Conservation (phyloP, 1,140 invertebrate species). For the Zaprionus nigranus region DNA sequence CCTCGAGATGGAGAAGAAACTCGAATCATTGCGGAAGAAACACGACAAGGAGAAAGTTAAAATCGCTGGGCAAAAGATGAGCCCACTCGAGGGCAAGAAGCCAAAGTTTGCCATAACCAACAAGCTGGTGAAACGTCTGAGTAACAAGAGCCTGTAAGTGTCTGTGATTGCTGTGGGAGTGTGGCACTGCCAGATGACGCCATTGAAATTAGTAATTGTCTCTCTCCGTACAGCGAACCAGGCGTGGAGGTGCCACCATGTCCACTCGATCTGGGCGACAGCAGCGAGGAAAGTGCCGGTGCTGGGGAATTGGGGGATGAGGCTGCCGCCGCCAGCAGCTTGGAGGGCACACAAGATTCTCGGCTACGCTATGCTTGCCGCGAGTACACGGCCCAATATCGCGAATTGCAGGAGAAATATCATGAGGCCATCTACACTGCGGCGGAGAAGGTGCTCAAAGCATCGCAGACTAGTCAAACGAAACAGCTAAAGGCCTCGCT, state of each 20-base stretch:
- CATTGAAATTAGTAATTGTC: constrained; percentile 80
- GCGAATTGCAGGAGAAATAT: constrained; percentile 93
- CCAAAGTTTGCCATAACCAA: constrained; percentile 90
- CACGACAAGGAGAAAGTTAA: constrained; percentile 92
- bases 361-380: constrained; percentile 88
- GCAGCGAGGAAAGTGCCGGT: constrained; percentile 83
- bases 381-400: constrained; percentile 90
- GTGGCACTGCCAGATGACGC: constrained; percentile 67
- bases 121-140: constrained; percentile 91
- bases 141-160: constrained; percentile 93
- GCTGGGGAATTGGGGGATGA: constrained; percentile 67
- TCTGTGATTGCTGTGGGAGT: background rate
- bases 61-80: constrained; percentile 86
- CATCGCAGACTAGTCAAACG: constrained; percentile 91
- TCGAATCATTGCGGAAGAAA: constrained; percentile 93
- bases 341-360: constrained; percentile 89
- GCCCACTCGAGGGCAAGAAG: constrained; percentile 87
- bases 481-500: constrained; percentile 89
- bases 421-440: constrained; percentile 91
- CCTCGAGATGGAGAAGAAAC: constrained; percentile 93
- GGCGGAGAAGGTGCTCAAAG: constrained; percentile 91
- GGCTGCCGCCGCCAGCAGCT: constrained; percentile 84
- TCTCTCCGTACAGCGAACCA: constrained; percentile 81
- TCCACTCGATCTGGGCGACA: constrained; percentile 70
- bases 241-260: constrained; percentile 77